Percentiles rank a stretch among this genome's conserved stretches.
Evolutionary conservation across 2,888 invertebrate genomes (phyloP).

Genomic region (Noctua comes): DNA sequence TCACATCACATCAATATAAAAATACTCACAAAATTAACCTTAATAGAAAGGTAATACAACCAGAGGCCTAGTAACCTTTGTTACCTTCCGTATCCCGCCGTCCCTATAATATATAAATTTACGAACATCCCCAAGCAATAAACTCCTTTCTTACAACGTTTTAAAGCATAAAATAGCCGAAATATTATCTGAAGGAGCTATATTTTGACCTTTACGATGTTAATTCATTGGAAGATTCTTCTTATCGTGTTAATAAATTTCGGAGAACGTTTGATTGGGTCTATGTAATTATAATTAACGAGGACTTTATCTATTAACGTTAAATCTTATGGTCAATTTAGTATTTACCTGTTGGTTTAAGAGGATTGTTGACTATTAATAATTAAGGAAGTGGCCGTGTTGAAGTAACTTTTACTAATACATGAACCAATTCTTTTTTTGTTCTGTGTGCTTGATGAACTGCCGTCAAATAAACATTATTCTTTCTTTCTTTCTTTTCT

Average conservation of each 20-base stretch:
- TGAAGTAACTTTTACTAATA: background rate
- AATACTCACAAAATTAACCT: conserved; percentile 17
- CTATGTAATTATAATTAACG: conserved; percentile 37
- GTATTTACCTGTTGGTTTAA: conserved; percentile 9
- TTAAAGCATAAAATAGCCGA: conserved; percentile 58
- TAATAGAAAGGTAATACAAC: conserved; percentile 35
- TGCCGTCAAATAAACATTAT: no score
- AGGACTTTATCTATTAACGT: conserved; percentile 24
- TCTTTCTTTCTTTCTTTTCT: no score
- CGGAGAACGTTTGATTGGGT: conserved; percentile 45
- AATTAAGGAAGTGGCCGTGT: no score
- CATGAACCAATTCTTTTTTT: no score
- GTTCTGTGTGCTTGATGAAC: no score
- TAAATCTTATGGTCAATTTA: conserved; percentile 28
- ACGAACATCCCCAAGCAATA: conserved; percentile 61
- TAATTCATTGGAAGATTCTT: conserved; percentile 57
- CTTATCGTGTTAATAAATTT: conserved; percentile 53
- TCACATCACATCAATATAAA: background rate
- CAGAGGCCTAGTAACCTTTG: conserved; percentile 34
- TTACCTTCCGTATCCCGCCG: conserved; percentile 43
- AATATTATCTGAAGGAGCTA: conserved; percentile 52
- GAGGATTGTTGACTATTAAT: background rate
- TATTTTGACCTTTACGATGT: conserved; percentile 59
- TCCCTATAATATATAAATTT: conserved; percentile 61
- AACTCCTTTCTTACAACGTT: conserved; percentile 63